These are phyloP conservation scores for Thera britannica DNA, from an alignment of 2,888 invertebrate species.

Conservation along the genomic window DNA sequence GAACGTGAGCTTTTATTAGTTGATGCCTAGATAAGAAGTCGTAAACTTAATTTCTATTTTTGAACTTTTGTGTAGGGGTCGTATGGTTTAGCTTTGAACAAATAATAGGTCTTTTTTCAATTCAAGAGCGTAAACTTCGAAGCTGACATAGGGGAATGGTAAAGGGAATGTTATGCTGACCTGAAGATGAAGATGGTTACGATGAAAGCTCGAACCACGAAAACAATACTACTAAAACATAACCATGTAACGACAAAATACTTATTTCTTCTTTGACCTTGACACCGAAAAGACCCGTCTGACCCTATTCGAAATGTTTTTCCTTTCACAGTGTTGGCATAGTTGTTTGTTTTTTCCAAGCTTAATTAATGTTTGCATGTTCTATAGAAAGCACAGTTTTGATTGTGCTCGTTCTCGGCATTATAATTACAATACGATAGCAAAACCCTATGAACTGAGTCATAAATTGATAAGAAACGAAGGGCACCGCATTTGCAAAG, in stretches of 20 bases:
- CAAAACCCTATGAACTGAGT: constrained; percentile 14
- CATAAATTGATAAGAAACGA: constrained; percentile 9
- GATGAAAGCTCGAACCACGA: not conserved
- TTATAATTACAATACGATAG: constrained; percentile 27
- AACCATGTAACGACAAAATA: not conserved
- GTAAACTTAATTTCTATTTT: not conserved
- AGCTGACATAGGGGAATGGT: too few species aligned
- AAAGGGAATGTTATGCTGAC: too few species aligned
- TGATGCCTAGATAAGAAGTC: not conserved
- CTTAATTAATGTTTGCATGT: constrained; percentile 24
- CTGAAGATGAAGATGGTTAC: not conserved
- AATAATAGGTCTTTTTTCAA: not conserved
- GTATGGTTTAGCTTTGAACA: not conserved
- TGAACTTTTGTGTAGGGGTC: not conserved
- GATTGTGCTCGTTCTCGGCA: constrained; percentile 30
- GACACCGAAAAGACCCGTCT: constrained; percentile 32
- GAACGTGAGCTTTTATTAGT: constrained; percentile 2
- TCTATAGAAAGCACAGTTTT: constrained; percentile 23
- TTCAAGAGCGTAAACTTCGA: not conserved
- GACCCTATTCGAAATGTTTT: constrained; percentile 33
- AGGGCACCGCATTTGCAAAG: not conserved
- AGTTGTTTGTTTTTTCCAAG: constrained; percentile 35
- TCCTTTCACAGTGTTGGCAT: constrained; percentile 30
- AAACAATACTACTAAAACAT: not conserved
- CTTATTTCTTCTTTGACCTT: constrained; percentile 31